A percentile compares a stretch with the other conserved stretches of the same genome.
phyloP scores from a whole-genome alignment of 2,113 vertebrate species.

The Bostrychus sinensis region DNA sequence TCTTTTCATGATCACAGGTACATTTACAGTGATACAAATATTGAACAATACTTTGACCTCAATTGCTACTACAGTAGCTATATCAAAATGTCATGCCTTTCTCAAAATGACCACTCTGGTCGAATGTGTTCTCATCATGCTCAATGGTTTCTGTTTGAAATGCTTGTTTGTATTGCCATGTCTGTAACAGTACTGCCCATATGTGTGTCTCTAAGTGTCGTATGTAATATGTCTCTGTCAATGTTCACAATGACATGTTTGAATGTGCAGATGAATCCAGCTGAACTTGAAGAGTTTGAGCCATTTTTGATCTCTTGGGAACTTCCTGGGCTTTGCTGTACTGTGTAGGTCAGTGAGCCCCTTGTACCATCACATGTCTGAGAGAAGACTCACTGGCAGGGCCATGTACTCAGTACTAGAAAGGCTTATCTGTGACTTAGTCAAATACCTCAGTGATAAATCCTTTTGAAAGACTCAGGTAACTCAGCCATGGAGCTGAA shows the following conservation, averaged over 20 bases:
- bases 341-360: constrained; percentile 5
- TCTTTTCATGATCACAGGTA: neutral
- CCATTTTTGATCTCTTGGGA: constrained; percentile 26
- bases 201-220: constrained; percentile 1
- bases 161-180: constrained; percentile 25
- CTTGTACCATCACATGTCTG: neutral
- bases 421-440: constrained; percentile 61
- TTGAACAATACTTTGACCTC: too few species aligned
- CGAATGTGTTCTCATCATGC: constrained; percentile 13
- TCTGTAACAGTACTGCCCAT: neutral
- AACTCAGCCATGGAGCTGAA: constrained; percentile 78
- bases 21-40: neutral
- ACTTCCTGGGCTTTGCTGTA: constrained; percentile 28
- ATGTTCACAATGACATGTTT: constrained; percentile 47
- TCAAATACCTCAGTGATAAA: constrained; percentile 81
- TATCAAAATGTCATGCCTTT: too few species aligned
- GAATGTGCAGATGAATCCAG: constrained; percentile 31
- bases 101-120: too few species aligned
- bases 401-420: constrained; percentile 60
- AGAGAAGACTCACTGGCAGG: constrained; percentile 38
- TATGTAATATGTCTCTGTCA: constrained; percentile 53
- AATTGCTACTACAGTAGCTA: too few species aligned
- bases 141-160: constrained; percentile 60
- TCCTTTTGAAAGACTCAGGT: constrained; percentile 78
- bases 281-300: constrained; percentile 32